Evolutionary conservation across 2,888 invertebrate genomes (phyloP).

Genomic region (Incurvaria masculella): DNA sequence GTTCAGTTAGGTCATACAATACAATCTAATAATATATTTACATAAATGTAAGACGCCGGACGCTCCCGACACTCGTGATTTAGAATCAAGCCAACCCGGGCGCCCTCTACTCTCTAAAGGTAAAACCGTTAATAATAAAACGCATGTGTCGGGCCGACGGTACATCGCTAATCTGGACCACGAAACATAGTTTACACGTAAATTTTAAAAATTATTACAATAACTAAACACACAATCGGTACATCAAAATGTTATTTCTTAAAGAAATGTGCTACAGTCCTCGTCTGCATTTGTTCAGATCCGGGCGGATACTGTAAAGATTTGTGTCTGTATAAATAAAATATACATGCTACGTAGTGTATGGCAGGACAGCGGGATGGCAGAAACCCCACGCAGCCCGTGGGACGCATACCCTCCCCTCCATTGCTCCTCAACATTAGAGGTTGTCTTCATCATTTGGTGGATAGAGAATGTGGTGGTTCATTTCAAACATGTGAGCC

Average conservation of each 20-base stretch:
- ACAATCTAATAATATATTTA: conserved; percentile 50
- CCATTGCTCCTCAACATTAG: no score
- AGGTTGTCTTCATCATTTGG: no score
- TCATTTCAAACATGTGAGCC: no score
- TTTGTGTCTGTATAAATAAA: no score
- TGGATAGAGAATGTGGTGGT: no score
- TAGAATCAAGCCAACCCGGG: neutral
- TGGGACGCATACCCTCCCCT: no score
- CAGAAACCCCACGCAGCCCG: no score
- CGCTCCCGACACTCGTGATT: neutral
- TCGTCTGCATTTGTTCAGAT: neutral
- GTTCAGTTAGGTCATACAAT: conserved; percentile 43
- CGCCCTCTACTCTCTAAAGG: no score
- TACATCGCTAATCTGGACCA: neutral
- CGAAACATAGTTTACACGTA: neutral
- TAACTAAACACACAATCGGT: neutral
- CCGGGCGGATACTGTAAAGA: no score
- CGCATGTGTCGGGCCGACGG: neutral
- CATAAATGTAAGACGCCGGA: conserved; percentile 52
- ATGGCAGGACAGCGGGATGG: no score
- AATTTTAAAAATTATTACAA: neutral
- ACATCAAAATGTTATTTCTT: neutral
- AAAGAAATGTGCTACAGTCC: neutral
- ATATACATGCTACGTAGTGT: no score
- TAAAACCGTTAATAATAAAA: no score